Base-by-base conservation (phyloP, 23 tunicate species). In the Styela clava region DNA sequence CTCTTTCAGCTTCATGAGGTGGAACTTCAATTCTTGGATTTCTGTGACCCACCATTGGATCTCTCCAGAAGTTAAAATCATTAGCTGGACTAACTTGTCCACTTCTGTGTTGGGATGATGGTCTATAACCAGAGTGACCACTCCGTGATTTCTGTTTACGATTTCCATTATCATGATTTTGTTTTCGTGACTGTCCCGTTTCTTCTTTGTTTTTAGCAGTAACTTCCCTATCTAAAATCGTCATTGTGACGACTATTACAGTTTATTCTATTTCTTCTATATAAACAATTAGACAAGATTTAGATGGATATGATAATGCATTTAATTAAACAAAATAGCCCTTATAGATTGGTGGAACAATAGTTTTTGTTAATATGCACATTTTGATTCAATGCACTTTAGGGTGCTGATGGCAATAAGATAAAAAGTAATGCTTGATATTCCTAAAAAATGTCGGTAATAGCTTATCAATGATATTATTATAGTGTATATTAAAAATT, bases 141-240 rank as follows among this genome's bases (percentile, higher is more conserved):
- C 31, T 5, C 23, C 81, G 25, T 0, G 63, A 33, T 52, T 64
- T 51, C 37, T 76, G 81, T 52, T 76, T 76, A 33, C 81, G 63
- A 29, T 52, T 76, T 1, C 65, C 65, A 56, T 34, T 76, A 27
- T 76, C 81, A 26, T 33, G 52, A 44, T 44, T 76, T 36, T 69
- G n/a, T 44, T n/a, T 25, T 22, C 65, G 64, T 7, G 81, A 25
- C n/a, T n/a, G 67, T 12, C 5, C 64, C 18, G 24, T 44, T 26
- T 76, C 81, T 56, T 76, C 81, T 44, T 76, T 76, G 16, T 76
- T 76, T 76, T 76, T 52, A 16, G 64, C 19, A 51, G 64, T 19
- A 20, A 29, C 64, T 19, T 31, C 65, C 24, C 65, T 25, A 44
- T 76, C 81, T 34, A 76, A 76, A 33, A 76, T 76, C 24, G 81